Base-by-base conservation (phyloP, 2,797 vertebrate genomes). In the Sphenopsis melanotis region DNA sequence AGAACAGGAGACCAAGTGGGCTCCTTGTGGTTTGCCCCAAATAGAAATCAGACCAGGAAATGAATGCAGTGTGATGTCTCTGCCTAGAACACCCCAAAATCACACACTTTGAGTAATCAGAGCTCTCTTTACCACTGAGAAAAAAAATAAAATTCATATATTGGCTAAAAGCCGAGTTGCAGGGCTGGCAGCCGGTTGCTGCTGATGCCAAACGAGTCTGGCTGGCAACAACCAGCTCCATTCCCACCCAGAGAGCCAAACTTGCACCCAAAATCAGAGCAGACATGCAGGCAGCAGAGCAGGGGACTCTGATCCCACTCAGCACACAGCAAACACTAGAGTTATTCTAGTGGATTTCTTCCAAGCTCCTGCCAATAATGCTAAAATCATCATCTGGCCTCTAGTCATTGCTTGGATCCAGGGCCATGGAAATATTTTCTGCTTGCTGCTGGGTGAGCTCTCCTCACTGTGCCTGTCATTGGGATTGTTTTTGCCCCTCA, bases 231-330 rank as follows among this genome's bases (percentile, higher is more conserved):
- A 34, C 21, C 0, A 0, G 3, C 42, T 86, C 36, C 1, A 2
- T 49, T 92, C 74, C 39, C 74, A 77, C 42, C 75, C 94, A 80
- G 70, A 77, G 87, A 77, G 46, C 60, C 90, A 95, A 89, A 74
- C 27, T 9, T 64, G 66, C 16, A 49, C 41, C 71, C 9, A 0
- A 47, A 89, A 83, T 79, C 53, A 55, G 52, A 85, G 53, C n/a
- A 60, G 55, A 60, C 70, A 7, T 77, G 22, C 56, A 88, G 65
- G 39, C 85, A 89, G 71, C 57, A 39, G 49, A 65, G 32, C 46
- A 55, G 30, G 61, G 61, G 19, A 6, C 60, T 36, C n/a, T 18
- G 47, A 70, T 94, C 87, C 63, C 61, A 56, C 74, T 76, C 21
- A 57, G 32, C 90, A 22, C 63, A 27, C 0, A 0, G 83, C 56